Percentiles rank a stretch among this genome's conserved stretches.
These are phyloP conservation scores for Hydractinia symbiolongicarpus DNA, from an alignment of 30 jellyfish, hydroid and myxozoan genomes.

Conservation along the genomic window DNA sequence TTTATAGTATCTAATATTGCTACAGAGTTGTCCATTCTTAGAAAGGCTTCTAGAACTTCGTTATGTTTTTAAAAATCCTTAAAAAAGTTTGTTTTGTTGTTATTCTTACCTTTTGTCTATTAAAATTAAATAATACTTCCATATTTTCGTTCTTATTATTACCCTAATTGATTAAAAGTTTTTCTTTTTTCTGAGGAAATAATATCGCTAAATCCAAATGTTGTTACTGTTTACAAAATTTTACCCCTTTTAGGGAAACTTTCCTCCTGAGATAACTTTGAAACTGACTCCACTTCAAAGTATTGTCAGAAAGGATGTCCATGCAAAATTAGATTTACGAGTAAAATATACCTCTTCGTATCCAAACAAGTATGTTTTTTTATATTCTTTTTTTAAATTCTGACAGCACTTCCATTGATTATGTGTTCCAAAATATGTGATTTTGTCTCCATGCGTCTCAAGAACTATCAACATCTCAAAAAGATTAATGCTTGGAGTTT, in stretches of 20 bases:
- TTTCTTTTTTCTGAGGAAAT: no score
- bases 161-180: no score
- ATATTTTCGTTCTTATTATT: no score
- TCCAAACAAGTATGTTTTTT: conserved; percentile 69
- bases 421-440: no score
- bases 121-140: no score
- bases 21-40: background rate
- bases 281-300: conserved; percentile 80
- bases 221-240: no score
- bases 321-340: conserved; percentile 72
- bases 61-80: background rate
- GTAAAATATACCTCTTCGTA: conserved; percentile 73
- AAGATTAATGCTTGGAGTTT: no score
- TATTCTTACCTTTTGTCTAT: no score
- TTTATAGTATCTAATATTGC: background rate
- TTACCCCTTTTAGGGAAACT: conserved; percentile 39
- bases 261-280: conserved; percentile 56
- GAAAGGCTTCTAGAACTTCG: background rate
- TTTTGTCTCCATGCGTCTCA: no score
- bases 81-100: background rate
- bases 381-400: background rate
- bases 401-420: background rate
- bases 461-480: no score
- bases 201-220: no score
- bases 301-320: conserved; percentile 63